Conservation (phyloP, 2,797 vertebrate genomes). For the Artibeus jamaicensis region DNA sequence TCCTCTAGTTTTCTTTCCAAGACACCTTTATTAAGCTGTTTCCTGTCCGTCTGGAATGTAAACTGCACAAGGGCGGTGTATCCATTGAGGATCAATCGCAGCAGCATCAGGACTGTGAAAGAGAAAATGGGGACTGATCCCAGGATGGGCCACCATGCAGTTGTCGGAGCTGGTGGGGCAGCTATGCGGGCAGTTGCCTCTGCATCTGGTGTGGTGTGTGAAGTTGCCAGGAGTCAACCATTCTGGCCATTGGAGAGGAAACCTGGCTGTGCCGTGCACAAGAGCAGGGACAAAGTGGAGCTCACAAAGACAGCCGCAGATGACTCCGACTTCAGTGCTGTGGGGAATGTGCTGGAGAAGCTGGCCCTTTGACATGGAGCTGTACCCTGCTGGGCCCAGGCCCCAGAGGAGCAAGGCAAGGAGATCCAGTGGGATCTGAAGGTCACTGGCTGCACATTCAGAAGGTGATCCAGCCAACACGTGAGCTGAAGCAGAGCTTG, state of each 20-base stretch:
- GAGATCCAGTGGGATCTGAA: background rate
- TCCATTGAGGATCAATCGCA: background rate
- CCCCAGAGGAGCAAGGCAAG: background rate
- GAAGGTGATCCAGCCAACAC: background rate
- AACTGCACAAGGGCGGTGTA: background rate
- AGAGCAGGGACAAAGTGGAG: accelerated
- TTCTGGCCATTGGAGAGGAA: background rate
- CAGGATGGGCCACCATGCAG: accelerated
- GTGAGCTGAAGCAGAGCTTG: background rate
- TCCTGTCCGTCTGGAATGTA: background rate
- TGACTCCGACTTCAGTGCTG: background rate
- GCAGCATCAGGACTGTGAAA: background rate
- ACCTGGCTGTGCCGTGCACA: background rate
- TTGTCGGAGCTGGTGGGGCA: background rate
- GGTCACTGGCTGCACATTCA: background rate
- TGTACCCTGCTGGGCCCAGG: background rate
- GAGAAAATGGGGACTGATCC: background rate
- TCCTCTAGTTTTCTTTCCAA: background rate
- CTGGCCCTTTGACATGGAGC: background rate
- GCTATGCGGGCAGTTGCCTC: background rate
- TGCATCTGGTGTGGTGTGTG: background rate
- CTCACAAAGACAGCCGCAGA: background rate
- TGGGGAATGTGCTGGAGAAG: background rate
- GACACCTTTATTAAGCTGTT: background rate
- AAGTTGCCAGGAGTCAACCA: background rate